Conservation (phyloP, 2,797 vertebrate genomes). For the Anolis apletophallus region DNA sequence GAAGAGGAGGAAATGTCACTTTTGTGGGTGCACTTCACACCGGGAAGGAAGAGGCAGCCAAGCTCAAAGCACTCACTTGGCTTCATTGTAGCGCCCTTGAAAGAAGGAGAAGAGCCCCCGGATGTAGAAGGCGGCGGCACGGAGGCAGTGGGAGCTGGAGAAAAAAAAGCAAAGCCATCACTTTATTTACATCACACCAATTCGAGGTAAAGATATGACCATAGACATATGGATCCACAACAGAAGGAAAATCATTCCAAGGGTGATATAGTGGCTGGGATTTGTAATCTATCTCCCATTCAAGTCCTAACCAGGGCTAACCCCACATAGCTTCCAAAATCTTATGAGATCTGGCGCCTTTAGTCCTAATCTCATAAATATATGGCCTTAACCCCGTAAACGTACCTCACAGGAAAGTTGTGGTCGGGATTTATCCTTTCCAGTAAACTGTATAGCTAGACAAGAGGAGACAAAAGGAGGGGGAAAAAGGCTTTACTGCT, state of each 20-base stretch:
- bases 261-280: too few species aligned
- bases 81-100: conserved; percentile 98
- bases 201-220: too few species aligned
- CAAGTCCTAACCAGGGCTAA: too few species aligned
- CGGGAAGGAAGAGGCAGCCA: background rate
- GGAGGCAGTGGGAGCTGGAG: conserved; percentile 92
- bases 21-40: too few species aligned
- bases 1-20: too few species aligned
- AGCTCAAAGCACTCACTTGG: conserved; percentile 86
- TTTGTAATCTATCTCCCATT: too few species aligned
- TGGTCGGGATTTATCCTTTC: conserved; percentile 99
- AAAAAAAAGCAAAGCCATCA: background rate
- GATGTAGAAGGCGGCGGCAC: conserved; percentile 97
- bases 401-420: conserved; percentile 96
- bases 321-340: too few species aligned
- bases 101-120: conserved; percentile 98
- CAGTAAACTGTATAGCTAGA: conserved; percentile 92
- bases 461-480: background rate
- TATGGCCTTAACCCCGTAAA: background rate
- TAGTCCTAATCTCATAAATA: too few species aligned
- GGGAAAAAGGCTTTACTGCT: too few species aligned
- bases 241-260: too few species aligned
- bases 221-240: too few species aligned
- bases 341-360: too few species aligned
- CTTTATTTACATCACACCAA: background rate